Conservation (phyloP, 2,888 invertebrate genomes). For the Pollenia angustigena region DNA sequence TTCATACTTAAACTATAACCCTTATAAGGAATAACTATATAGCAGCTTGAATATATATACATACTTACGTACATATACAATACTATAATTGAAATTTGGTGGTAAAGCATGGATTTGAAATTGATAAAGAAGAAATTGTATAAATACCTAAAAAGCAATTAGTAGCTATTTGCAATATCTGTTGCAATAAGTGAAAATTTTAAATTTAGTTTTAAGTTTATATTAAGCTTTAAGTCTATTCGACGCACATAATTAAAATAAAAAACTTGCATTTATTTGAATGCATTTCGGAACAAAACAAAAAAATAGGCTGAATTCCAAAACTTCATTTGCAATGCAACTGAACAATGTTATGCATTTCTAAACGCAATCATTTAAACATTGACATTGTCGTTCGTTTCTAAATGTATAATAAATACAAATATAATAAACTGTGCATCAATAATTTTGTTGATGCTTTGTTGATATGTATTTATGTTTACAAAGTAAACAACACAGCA, state of each 20-base stretch:
- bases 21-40: constrained; percentile 9
- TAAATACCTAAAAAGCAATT: not conserved
- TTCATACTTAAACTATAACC: constrained; percentile 5
- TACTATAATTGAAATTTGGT: not conserved
- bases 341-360: no score
- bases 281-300: constrained; percentile 46
- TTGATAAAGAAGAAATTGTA: constrained; percentile 3
- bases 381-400: no score
- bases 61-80: no score
- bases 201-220: constrained; percentile 39
- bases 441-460: no score
- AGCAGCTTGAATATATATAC: constrained; percentile 43
- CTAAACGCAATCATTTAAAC: no score
- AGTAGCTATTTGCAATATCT: constrained; percentile 20
- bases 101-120: constrained; percentile 14
- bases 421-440: no score
- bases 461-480: no score
- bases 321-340: no score
- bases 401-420: no score
- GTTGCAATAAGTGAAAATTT: constrained; percentile 46
- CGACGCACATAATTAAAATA: constrained; percentile 22
- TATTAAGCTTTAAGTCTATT: constrained; percentile 63
- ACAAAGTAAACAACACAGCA: no score
- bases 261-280: constrained; percentile 48
- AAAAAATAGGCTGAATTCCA: not conserved